Evolutionary conservation across 2,797 vertebrate species (phyloP), one percentile per base, ranked within the genome.

Genomic region (Sebastes dallii): DNA sequence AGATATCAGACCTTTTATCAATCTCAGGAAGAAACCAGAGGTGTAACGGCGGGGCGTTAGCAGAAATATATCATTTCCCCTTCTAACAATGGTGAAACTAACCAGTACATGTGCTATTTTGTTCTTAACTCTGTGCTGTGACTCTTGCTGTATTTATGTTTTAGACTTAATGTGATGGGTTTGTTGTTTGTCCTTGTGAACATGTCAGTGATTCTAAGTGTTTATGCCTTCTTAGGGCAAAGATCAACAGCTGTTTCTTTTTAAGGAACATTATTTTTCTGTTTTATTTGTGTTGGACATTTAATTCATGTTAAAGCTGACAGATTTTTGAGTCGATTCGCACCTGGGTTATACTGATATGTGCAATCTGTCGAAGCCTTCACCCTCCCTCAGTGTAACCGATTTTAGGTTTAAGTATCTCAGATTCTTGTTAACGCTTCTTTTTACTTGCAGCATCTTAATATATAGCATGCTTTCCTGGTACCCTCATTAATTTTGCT

Each of bases 11-110:
- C 88, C 90, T 93, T 90, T 91, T 84, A 88, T 92, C 86, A 90
- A 95, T 95, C 96, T 96, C 96, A 96, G 96, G 96, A 96, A 96
- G 88, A 94, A 94, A 89, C 86, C 79, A 77, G 80, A 90, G 80
- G 90, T 82, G 86, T 93, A 82, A 80, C 54, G 32, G 77, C 65
- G 82, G 86, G 87, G 88, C 80, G 77, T 82, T 76, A 58, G 77
- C 76, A 92, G 86, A 92, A 87, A 86, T 86, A 75, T 85, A 81
- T 82, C 13, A 83, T 88, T 86, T 89, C 66, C 88, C 92, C 82
- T 81, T 27, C 9, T 76, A 80, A 88, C 84, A 87, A 82, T 85
- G 88, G 83, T 92, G 86, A 90, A 92, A 91, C 80, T 91, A 91
- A 93, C 88, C 85, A 75, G 77, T 91, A 89, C 80, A 80, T 88